Evolutionary conservation across 2,888 invertebrate genomes (phyloP).

Genomic region (Thereva nobilitata): DNA sequence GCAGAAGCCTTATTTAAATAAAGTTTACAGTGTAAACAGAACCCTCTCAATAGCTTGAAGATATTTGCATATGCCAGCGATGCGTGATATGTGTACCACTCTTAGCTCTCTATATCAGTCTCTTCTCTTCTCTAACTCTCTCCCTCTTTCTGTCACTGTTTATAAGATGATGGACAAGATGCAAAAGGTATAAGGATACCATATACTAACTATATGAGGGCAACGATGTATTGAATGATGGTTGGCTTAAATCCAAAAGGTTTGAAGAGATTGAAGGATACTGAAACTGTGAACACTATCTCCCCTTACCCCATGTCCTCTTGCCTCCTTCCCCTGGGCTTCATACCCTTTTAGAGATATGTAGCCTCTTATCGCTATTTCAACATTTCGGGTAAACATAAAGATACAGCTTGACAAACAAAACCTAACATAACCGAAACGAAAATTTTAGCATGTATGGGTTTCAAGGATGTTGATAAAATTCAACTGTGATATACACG

Average conservation of each 20-base stretch:
- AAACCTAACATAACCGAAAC: conserved; percentile 22
- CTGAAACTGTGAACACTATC: too few species aligned
- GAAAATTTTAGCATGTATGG: background rate
- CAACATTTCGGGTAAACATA: conserved; percentile 36
- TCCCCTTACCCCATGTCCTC: too few species aligned
- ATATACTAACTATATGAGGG: background rate
- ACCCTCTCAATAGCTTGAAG: conserved; percentile 39
- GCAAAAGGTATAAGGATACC: too few species aligned
- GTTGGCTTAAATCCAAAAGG: conserved; percentile 26
- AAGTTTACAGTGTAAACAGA: conserved; percentile 39
- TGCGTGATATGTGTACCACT: conserved; percentile 39
- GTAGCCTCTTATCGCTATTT: conserved; percentile 37
- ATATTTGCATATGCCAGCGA: conserved; percentile 37
- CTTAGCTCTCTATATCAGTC: background rate
- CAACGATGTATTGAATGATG: conserved; percentile 21
- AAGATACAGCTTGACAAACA: conserved; percentile 31
- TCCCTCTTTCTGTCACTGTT: too few species aligned
- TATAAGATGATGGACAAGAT: too few species aligned
- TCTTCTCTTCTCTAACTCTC: too few species aligned
- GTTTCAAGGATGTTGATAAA: too few species aligned
- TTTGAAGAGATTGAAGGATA: conserved; percentile 12
- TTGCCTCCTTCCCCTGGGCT: too few species aligned
- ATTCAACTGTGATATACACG: too few species aligned
- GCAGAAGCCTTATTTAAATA: conserved; percentile 35
- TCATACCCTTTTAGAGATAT: conserved; percentile 5